These are phyloP conservation scores for Kradibia gibbosae DNA, from an alignment of 1,140 invertebrate genomes.

Conservation along the genomic window DNA sequence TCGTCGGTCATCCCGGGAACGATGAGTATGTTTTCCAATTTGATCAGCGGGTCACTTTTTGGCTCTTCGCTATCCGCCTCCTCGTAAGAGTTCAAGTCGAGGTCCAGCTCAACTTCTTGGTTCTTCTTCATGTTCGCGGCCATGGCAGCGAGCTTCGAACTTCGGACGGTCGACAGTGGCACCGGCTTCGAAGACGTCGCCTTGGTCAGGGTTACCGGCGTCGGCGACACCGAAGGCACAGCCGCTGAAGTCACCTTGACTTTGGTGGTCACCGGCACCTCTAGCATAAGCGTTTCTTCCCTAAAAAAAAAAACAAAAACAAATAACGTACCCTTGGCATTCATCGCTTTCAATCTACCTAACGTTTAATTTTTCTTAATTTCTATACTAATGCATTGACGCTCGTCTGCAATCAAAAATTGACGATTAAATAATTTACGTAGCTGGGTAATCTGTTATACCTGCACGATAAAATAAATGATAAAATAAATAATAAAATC, in stretches of 20 bases:
- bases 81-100: slow-evolving; percentile 51
- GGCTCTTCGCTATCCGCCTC: slow-evolving; percentile 46
- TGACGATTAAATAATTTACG: too few relatives aligned
- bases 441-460: too few relatives aligned
- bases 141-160: slow-evolving; percentile 69
- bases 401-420: too few relatives aligned
- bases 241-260: background rate
- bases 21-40: slow-evolving; percentile 62
- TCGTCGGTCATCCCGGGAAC: slow-evolving; percentile 53
- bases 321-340: slow-evolving; percentile 50
- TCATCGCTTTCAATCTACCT: slow-evolving; percentile 44
- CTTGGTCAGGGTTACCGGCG: background rate
- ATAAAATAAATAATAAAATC: too few relatives aligned
- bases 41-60: slow-evolving; percentile 54
- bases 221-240: background rate
- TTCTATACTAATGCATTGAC: slow-evolving; percentile 20
- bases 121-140: slow-evolving; percentile 66
- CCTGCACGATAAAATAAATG: too few relatives aligned
- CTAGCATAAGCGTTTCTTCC: slow-evolving; percentile 65
- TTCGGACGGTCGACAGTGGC: slow-evolving; percentile 63
- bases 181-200: slow-evolving; percentile 56
- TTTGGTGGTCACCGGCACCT: slow-evolving; percentile 54
- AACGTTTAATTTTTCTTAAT: slow-evolving; percentile 12
- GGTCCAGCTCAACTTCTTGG: slow-evolving; percentile 51
- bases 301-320: too few relatives aligned